These are phyloP conservation scores for Sapayoa aenigma DNA, from an alignment of 2,113 vertebrate genomes.

Conservation along the genomic window DNA sequence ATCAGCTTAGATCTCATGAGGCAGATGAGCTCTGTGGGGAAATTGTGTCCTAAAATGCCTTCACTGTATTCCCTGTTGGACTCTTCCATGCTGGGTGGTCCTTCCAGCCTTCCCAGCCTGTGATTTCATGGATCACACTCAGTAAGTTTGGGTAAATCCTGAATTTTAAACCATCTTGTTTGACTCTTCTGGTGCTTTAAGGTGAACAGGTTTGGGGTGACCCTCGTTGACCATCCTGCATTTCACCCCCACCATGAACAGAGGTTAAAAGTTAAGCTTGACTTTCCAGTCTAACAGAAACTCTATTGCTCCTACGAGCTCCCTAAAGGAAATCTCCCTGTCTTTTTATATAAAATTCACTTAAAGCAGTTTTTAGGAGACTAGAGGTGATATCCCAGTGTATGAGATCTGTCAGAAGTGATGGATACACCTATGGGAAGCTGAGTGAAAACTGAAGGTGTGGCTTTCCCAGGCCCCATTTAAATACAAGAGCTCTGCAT, in stretches of 20 bases:
- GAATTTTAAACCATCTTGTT: background rate
- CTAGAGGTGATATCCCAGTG: background rate
- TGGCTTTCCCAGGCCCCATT: constrained; percentile 11
- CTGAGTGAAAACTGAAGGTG: background rate
- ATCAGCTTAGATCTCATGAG: background rate
- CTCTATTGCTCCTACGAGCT: background rate
- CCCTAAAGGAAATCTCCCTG: background rate
- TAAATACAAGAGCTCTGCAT: constrained; percentile 14
- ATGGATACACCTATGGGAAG: background rate
- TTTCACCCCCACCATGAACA: background rate
- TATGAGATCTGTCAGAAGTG: background rate
- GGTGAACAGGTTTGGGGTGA: background rate
- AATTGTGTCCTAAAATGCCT: background rate
- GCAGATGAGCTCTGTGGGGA: background rate
- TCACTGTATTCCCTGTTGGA: rapidly evolving
- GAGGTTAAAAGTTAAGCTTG: background rate
- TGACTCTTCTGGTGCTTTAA: background rate
- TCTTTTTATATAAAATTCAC: background rate
- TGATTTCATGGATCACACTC: background rate
- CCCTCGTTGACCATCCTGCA: background rate
- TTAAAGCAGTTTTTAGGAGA: background rate
- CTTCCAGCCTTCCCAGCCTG: background rate
- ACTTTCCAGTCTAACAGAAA: background rate
- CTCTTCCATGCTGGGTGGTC: too few relatives aligned
- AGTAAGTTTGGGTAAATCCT: background rate